A percentile compares a stretch with the other conserved stretches of the same genome.
Evolutionary conservation across 1,140 invertebrate species (phyloP).

Genomic region (Ctenoplectra terminalis): DNA sequence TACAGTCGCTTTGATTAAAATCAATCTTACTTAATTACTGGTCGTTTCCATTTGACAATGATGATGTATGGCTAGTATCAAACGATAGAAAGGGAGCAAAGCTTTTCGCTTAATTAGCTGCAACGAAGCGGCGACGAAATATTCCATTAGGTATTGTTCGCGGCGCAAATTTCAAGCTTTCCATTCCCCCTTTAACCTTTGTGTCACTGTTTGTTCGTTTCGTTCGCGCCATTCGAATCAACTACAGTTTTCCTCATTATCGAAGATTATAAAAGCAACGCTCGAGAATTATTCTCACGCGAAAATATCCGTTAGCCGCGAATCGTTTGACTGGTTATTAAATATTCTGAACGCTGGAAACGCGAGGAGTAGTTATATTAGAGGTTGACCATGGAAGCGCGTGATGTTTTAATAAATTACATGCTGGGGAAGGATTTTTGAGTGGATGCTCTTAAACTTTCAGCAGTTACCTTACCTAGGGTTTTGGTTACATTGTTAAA

Average conservation of each 20-base stretch:
- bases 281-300: not conserved
- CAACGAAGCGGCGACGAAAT: not conserved
- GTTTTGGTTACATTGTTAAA: not conserved
- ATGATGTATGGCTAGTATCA: not conserved
- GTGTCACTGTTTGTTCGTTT: not conserved
- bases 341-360: not conserved
- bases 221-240: not conserved
- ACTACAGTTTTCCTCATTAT: not conserved
- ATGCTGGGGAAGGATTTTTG: not conserved
- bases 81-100: not conserved
- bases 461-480: not conserved
- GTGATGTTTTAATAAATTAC: not conserved
- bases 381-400: no score
- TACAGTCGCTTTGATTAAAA: not conserved
- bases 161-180: not conserved
- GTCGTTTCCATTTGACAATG: not conserved
- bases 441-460: not conserved
- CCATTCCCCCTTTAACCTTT: no score
- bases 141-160: not conserved
- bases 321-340: not conserved
- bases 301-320: not conserved
- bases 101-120: not conserved
- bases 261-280: not conserved
- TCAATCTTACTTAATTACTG: conserved; percentile 17
- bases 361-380: no score